Conservation (phyloP, 1,140 invertebrate species). For the Telenomus remus region DNA sequence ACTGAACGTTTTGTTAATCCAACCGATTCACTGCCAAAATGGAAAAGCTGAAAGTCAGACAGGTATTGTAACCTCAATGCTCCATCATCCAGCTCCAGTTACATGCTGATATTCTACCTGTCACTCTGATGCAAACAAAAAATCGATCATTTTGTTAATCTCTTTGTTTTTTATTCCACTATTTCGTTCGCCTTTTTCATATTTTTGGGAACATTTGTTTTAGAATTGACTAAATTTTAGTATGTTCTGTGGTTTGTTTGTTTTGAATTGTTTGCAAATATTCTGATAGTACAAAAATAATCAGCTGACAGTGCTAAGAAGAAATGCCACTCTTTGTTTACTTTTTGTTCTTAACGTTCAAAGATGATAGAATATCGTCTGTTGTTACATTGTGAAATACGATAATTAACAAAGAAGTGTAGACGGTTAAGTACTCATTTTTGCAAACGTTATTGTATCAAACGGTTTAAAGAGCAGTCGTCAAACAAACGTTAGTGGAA, state of each 20-base stretch:
- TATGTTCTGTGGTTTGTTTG: too few species aligned
- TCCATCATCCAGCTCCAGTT: slow-evolving; percentile 8
- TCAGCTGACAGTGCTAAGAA: background rate
- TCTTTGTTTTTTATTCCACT: slow-evolving; percentile 18
- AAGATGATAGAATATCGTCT: too few species aligned
- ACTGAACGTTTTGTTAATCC: slow-evolving; percentile 46
- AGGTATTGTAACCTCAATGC: slow-evolving; percentile 49
- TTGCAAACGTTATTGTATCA: too few species aligned
- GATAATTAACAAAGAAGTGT: too few species aligned
- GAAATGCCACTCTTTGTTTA: too few species aligned
- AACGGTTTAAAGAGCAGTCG: too few species aligned
- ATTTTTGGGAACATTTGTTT: background rate
- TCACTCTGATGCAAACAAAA: slow-evolving; percentile 20
- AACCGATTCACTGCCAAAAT: slow-evolving; percentile 47
- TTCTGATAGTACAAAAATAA: background rate
- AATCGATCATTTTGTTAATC: slow-evolving; percentile 32
- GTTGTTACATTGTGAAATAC: too few species aligned
- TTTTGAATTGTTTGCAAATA: too few species aligned
- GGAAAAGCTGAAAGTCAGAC: slow-evolving; percentile 61
- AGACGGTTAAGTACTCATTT: too few species aligned
- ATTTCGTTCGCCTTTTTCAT: slow-evolving; percentile 10
- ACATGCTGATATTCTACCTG: slow-evolving; percentile 5
- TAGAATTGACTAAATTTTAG: too few species aligned
- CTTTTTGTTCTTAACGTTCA: background rate
- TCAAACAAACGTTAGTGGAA: too few species aligned